A percentile compares a stretch with the other conserved stretches of the same genome.
These are phyloP conservation scores for Prunella strophiata DNA, from an alignment of 2,797 vertebrate species.

Conservation along the genomic window DNA sequence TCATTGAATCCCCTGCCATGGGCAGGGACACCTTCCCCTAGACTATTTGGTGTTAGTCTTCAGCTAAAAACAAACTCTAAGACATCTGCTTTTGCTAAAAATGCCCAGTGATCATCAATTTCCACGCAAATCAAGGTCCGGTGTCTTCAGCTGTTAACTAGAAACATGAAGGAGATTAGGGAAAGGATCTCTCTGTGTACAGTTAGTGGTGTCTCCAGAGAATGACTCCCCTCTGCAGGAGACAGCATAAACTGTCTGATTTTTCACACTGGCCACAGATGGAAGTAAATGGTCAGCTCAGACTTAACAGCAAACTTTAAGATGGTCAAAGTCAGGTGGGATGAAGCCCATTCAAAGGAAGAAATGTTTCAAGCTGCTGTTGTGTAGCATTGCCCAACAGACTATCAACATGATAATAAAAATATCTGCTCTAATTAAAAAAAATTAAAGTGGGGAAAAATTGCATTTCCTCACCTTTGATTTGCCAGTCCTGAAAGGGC, in stretches of 20 bases:
- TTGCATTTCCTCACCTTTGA: not conserved
- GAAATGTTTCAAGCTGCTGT: not conserved
- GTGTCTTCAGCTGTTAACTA: not conserved
- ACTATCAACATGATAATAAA: not conserved
- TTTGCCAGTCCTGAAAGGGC: not conserved
- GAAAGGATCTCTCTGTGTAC: not conserved
- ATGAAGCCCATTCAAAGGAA: not conserved
- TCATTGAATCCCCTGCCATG: not conserved
- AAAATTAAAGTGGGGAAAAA: not conserved
- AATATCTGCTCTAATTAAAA: not conserved
- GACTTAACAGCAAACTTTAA: not conserved
- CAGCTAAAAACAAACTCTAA: not conserved
- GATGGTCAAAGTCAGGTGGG: not conserved
- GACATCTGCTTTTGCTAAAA: not conserved
- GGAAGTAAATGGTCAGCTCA: not conserved
- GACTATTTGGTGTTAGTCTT: not conserved
- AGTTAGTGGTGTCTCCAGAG: not conserved
- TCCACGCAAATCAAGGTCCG: not conserved
- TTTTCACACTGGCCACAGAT: not conserved
- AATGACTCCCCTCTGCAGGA: not conserved
- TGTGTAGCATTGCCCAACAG: rapidly evolving
- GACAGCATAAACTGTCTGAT: not conserved
- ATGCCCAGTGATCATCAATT: not conserved
- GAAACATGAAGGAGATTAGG: not conserved
- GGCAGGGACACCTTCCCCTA: not conserved